Conservation (phyloP, 2,797 vertebrate genomes). For the Diglossa cyanea region DNA sequence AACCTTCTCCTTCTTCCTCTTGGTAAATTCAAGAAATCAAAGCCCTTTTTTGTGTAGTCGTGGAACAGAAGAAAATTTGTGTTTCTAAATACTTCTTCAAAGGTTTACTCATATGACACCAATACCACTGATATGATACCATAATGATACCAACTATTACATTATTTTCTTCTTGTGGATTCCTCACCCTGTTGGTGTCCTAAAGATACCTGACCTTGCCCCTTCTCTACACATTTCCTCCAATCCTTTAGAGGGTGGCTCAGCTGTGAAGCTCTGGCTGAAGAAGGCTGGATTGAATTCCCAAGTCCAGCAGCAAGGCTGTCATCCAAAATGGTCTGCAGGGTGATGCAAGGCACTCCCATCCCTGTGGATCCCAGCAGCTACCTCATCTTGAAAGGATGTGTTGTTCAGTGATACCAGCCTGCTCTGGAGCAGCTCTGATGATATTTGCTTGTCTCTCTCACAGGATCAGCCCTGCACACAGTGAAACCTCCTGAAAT, state of each 20-base stretch:
- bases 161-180: background rate
- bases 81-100: background rate
- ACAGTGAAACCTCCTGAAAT: conserved; percentile 43
- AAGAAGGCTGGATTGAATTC: conserved; percentile 18
- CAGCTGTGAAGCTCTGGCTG: conserved; percentile 12
- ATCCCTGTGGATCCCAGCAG: conserved; percentile 41
- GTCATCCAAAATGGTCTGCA: conserved; percentile 55
- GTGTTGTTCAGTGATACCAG: conserved; percentile 63
- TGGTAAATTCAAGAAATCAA: conserved; percentile 11
- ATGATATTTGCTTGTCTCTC: conserved; percentile 65
- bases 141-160: background rate
- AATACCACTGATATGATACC: background rate
- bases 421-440: conserved; percentile 61
- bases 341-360: conserved; percentile 61
- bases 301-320: conserved; percentile 6
- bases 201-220: background rate
- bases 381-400: conserved; percentile 76
- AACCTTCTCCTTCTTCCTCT: background rate
- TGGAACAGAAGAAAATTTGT: background rate
- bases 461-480: conserved; percentile 55
- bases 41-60: background rate
- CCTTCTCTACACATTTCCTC: background rate
- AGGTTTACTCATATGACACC: background rate
- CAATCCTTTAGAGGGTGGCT: background rate
- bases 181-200: background rate